These are phyloP conservation scores for Dryocosmus kuriphilus DNA, from an alignment of 2,888 invertebrate genomes.

Conservation along the genomic window DNA sequence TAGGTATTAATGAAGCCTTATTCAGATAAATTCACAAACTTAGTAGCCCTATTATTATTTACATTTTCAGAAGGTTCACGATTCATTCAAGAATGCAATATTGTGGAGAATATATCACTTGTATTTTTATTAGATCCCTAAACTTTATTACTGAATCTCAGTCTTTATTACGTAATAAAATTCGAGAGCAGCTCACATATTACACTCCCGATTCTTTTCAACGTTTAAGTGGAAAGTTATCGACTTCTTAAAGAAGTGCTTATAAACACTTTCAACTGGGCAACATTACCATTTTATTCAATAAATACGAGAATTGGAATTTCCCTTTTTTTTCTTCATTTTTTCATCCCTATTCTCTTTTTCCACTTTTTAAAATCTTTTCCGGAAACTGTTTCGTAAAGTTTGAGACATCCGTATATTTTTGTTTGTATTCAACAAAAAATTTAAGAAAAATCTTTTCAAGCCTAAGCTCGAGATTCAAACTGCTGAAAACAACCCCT, in stretches of 20 bases:
- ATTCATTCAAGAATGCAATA: not conserved
- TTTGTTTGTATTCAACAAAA: not conserved
- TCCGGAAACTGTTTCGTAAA: not conserved
- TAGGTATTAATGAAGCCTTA: too few relatives aligned
- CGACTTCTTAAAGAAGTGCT: not conserved
- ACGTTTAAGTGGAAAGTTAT: not conserved
- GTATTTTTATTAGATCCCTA: not conserved
- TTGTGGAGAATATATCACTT: not conserved
- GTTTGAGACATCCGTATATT: not conserved
- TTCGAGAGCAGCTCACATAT: not conserved
- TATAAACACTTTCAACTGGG: not conserved
- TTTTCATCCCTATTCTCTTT: not conserved
- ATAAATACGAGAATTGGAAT: not conserved
- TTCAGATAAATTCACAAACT: too few relatives aligned
- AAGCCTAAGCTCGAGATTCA: not conserved
- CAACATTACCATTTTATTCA: not conserved
- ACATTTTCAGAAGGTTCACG: not conserved
- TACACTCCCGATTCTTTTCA: not conserved
- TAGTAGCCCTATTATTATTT: not conserved
- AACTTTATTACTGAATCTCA: slow-evolving; percentile 3
- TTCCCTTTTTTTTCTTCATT: not conserved
- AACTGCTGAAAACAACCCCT: not conserved
- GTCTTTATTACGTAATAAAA: slow-evolving; percentile 31
- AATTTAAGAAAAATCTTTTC: slow-evolving; percentile 5
- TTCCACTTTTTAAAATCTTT: not conserved